Conservation (phyloP, 2,888 invertebrate species). For the Callosobruchus maculatus region DNA sequence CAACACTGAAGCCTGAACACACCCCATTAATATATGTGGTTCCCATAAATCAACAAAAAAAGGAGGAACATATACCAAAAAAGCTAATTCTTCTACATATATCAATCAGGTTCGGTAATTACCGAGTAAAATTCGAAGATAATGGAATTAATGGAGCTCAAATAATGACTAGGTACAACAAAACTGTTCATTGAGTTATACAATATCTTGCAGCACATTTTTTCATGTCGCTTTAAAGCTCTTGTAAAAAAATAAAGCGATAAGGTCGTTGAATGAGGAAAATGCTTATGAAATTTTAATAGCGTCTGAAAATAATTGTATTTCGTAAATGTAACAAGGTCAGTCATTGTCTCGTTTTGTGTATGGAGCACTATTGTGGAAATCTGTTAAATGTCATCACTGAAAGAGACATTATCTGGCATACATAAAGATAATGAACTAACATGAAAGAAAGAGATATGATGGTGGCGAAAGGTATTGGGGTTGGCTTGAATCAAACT, state of each 20-base stretch:
- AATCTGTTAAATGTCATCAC: background rate
- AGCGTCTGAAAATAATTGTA: background rate
- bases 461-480: no score
- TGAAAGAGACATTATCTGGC: background rate
- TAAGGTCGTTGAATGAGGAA: background rate
- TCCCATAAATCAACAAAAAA: no score
- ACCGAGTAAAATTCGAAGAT: no score
- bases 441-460: background rate
- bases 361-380: background rate
- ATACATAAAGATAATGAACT: background rate
- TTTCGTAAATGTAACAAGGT: background rate
- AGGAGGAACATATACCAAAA: no score
- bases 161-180: background rate
- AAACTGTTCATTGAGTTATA: background rate
- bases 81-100: no score
- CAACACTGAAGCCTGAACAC: no score
- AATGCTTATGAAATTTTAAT: background rate
- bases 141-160: background rate
- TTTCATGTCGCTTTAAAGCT: background rate
- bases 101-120: no score
- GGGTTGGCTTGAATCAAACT: no score
- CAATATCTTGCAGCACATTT: background rate
- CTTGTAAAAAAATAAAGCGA: background rate
- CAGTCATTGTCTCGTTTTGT: background rate
- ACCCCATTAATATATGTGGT: no score